Evolutionary conservation across 2,888 invertebrate genomes (phyloP).

Genomic region (Monochamus alternatus): DNA sequence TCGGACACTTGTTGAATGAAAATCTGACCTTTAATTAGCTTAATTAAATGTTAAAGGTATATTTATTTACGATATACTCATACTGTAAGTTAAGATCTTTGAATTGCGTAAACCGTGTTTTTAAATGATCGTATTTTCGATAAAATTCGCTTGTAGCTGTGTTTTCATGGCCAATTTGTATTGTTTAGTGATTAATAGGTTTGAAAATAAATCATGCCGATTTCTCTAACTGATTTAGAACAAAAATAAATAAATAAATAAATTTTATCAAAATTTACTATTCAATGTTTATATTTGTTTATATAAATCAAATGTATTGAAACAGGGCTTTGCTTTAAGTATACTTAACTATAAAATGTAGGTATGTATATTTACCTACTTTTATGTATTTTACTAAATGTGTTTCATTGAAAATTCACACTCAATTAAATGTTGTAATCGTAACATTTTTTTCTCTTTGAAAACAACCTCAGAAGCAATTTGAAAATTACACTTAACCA

Average conservation of each 20-base stretch:
- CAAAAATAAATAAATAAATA: no score
- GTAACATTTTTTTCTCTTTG: conserved; percentile 11
- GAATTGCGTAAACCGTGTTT: background rate
- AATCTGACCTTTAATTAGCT: conserved; percentile 18
- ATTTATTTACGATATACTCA: background rate
- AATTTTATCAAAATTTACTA: background rate
- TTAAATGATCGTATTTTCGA: background rate
- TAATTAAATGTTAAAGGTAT: conserved; percentile 19
- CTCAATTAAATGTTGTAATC: conserved; percentile 29
- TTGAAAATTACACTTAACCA: conserved; percentile 31
- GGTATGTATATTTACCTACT: background rate
- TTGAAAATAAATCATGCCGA: no score
- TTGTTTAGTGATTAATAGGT: no score
- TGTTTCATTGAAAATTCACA: conserved; percentile 12
- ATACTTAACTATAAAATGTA: no score
- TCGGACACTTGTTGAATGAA: conserved; percentile 9
- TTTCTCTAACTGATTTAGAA: no score
- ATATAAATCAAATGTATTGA: no score
- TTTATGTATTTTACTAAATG: background rate
- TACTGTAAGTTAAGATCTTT: background rate
- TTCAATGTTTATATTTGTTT: background rate
- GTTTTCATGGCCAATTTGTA: background rate
- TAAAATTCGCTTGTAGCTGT: background rate
- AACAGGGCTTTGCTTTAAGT: no score
- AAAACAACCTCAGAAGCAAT: conserved; percentile 12